phyloP scores from a whole-genome alignment of 2,113 vertebrate genomes.

The Chaetops frenatus region DNA sequence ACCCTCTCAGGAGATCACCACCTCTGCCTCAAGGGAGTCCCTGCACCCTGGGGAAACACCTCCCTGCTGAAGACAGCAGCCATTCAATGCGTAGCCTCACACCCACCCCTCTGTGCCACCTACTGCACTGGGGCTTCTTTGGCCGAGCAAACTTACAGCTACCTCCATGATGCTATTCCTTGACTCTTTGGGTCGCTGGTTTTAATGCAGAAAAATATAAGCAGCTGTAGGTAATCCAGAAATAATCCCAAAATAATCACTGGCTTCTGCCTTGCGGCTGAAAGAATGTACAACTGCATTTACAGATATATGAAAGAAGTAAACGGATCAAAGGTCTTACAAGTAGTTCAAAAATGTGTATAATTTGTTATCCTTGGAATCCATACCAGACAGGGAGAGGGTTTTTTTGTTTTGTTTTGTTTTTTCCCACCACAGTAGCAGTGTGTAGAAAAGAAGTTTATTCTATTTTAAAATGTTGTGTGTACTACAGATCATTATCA shows the following conservation, averaged over 20 bases:
- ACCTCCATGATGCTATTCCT: neutral
- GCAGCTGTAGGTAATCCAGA: neutral
- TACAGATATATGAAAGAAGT: neutral
- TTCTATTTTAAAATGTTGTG: neutral
- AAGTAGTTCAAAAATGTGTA: neutral
- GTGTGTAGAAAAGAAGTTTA: neutral
- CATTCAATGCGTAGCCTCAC: neutral
- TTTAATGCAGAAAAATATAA: neutral
- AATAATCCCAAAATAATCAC: neutral
- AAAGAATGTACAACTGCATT: neutral
- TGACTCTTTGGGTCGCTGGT: neutral
- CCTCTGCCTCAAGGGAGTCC: neutral
- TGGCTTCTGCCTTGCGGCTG: neutral
- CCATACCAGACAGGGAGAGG: neutral
- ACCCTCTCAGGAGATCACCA: neutral
- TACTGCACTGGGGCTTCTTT: neutral
- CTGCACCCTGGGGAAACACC: neutral
- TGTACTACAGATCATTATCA: slow-evolving; percentile 4
- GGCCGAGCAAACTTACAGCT: neutral
- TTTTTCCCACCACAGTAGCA: neutral
- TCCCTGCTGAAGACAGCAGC: neutral
- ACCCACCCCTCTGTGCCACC: neutral
- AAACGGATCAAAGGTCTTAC: neutral
- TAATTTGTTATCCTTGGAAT: neutral
- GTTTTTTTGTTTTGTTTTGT: neutral